Base-by-base conservation (phyloP, 23 tunicate species). In the Pegea sp. region DNA sequence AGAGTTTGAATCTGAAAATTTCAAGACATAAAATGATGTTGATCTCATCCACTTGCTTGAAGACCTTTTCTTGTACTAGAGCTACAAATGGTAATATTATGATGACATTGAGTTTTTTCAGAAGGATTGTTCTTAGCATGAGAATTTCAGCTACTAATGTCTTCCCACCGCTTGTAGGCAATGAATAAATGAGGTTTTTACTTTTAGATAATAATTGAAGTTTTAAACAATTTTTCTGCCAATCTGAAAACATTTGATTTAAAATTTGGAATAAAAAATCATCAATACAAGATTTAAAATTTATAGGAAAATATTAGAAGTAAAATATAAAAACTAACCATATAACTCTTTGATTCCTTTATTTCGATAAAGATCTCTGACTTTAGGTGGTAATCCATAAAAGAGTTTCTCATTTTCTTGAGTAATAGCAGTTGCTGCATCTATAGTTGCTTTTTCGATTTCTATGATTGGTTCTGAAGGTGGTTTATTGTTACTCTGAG, bases 101-200 rank as follows among this genome's bases (percentile, higher is more conserved):
- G 5, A 86, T 52, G 24, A 74, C 96, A 75, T 86, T 54, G 52
- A 68, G 66, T 30, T 86, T 63, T 28, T 44, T 33, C 48, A 77
- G 69, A n/a, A 86, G 46, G 1, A 86, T 33, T 21, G 68, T 53
- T 46, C 52, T 57, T 61, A 86, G 27, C 20, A 86, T 74, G 13
- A 74, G 29, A 7, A 86, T 69, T 59, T 86, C 96, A 4, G 96
- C 96, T 18, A 86, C 96, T 58, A 86, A 58, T 20, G 96, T 74
- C 64, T 86, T 86, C 11, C 96, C 96, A 28, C 86, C 96, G 34
- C 86, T 74, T 26, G 96, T 86, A 16, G 96, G 96, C 33, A 86
- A 44, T 4, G 96, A 66, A 54, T 74, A 86, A 44, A 86, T 76
- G n/a, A 86, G 34, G 58, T 86, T 86, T 53, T 58, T 64, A 25